These are phyloP conservation scores for Laspeyria flexula DNA, from an alignment of 2,888 invertebrate genomes.

Conservation along the genomic window DNA sequence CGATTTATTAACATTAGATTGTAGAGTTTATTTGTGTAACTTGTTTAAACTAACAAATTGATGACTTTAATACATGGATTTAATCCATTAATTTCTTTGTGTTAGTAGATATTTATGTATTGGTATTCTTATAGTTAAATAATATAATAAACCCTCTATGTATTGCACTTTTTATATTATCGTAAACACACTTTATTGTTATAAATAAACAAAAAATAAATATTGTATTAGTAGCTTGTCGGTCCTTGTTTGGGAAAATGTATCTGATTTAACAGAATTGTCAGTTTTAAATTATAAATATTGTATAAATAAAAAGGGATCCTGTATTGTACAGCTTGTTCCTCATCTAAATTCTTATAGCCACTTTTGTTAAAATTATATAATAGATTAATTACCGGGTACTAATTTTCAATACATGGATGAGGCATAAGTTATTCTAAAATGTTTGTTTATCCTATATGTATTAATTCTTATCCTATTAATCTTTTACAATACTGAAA, in stretches of 20 bases:
- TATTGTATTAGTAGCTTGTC: slow-evolving; percentile 11
- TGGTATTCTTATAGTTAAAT: neutral
- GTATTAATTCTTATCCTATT: slow-evolving; percentile 42
- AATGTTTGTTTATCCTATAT: slow-evolving; percentile 26
- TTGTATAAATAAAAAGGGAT: slow-evolving; percentile 23
- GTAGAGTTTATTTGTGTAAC: slow-evolving; percentile 28
- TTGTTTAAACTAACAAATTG: slow-evolving; percentile 30
- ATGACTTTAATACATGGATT: slow-evolving; percentile 30
- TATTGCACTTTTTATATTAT: slow-evolving; percentile 9
- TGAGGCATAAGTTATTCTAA: slow-evolving; percentile 42
- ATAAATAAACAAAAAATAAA: neutral
- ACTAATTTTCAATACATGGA: slow-evolving; percentile 25
- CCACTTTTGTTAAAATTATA: slow-evolving; percentile 18
- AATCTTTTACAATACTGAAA: slow-evolving; percentile 46
- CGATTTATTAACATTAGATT: slow-evolving; percentile 28
- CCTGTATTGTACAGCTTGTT: slow-evolving; percentile 45
- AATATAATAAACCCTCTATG: slow-evolving; percentile 4
- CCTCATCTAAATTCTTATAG: slow-evolving; percentile 43
- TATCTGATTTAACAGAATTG: slow-evolving; percentile 10
- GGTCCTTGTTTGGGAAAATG: slow-evolving; percentile 6
- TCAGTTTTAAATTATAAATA: slow-evolving; percentile 24
- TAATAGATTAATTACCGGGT: too few species aligned
- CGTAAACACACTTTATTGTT: neutral
- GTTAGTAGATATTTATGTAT: slow-evolving; percentile 1
- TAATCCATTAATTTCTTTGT: slow-evolving; percentile 26